Conservation (phyloP, 2,113 vertebrate species). For the Mustelus asterias region DNA sequence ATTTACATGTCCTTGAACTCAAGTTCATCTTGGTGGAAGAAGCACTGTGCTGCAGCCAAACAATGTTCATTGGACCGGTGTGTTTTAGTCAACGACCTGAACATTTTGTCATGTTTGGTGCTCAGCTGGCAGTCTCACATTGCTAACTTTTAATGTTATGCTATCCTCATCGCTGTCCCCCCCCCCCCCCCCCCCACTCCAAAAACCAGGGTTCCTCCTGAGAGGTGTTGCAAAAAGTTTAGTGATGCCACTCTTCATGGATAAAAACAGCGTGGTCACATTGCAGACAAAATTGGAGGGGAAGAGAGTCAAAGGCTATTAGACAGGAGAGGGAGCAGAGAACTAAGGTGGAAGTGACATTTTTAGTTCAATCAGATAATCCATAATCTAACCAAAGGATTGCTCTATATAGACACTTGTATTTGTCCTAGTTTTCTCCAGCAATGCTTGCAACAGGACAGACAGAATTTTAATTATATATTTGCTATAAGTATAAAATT, state of each 20-base stretch:
- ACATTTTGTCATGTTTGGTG: background rate
- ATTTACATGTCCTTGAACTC: background rate
- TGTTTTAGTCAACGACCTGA: background rate
- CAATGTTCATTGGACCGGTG: background rate
- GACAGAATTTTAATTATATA: background rate
- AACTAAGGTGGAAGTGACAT: background rate
- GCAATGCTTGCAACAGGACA: background rate
- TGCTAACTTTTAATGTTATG: background rate
- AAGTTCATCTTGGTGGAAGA: background rate
- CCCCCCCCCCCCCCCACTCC: too few relatives aligned
- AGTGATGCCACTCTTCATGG: background rate
- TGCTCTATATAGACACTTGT: background rate
- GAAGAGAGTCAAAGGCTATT: too few relatives aligned
- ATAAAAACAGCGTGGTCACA: too few relatives aligned
- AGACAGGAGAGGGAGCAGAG: background rate
- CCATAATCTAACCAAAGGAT: background rate
- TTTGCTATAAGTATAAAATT: background rate
- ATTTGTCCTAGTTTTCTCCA: background rate
- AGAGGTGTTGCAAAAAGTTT: background rate
- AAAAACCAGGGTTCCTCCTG: background rate
- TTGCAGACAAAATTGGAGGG: background rate
- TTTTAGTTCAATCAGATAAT: background rate
- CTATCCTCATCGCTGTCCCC: too few relatives aligned
- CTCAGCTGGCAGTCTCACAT: background rate
- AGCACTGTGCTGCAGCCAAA: background rate